Evolutionary conservation across 2,888 invertebrate species (phyloP).

Genomic region (Leptinotarsa tumamoca): DNA sequence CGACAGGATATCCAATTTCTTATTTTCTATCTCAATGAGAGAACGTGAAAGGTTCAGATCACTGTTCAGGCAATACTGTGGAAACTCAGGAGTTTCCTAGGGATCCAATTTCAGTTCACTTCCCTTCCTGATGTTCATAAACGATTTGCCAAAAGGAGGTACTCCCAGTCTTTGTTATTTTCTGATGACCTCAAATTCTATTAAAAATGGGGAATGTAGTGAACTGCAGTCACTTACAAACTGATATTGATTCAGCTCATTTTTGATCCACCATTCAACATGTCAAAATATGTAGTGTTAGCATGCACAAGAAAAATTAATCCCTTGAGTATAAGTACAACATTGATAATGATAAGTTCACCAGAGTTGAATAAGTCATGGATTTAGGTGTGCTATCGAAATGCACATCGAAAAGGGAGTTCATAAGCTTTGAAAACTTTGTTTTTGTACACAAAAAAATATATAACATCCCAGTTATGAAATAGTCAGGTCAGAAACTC

Average conservation of each 20-base stretch:
- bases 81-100: background rate
- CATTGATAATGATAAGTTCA: background rate
- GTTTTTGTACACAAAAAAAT: background rate
- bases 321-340: background rate
- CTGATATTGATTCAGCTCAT: background rate
- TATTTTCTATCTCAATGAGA: background rate
- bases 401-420: background rate
- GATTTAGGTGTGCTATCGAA: background rate
- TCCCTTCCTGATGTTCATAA: background rate
- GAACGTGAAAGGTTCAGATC: background rate
- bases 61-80: constrained; percentile 14
- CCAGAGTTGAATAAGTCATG: background rate
- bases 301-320: constrained; percentile 3
- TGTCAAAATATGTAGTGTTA: background rate
- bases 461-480: background rate
- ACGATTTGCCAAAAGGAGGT: background rate
- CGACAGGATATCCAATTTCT: background rate
- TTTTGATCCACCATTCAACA: constrained; percentile 1
- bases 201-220: background rate
- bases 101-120: background rate
- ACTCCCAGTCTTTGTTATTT: constrained; percentile 8
- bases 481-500: background rate
- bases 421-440: background rate
- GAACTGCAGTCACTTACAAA: background rate
- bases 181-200: constrained; percentile 7